Conservation (phyloP, 2,113 vertebrate species). For the Pogonocichla stellata region DNA sequence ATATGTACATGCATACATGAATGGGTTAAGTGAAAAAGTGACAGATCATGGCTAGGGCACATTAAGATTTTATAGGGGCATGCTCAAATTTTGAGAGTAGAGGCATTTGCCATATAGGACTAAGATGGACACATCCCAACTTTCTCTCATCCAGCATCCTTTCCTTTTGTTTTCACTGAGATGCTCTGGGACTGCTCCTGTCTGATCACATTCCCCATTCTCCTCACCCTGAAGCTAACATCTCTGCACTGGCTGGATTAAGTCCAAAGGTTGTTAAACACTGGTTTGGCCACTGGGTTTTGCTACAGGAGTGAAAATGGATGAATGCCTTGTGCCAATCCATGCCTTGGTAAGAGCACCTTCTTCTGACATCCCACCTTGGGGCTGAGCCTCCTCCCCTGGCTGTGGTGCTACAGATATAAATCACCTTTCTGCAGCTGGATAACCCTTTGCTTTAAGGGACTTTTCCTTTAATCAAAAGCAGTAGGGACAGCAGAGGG, state of each 20-base stretch:
- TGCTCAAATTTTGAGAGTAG: background rate
- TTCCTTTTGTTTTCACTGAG: background rate
- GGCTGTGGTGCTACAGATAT: background rate
- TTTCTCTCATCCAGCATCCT: background rate
- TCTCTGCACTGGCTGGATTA: background rate
- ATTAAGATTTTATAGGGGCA: background rate
- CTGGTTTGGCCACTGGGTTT: background rate
- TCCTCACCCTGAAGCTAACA: background rate
- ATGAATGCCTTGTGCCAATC: background rate
- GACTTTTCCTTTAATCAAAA: background rate
- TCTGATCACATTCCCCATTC: background rate
- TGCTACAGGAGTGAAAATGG: background rate
- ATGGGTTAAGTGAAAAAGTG: background rate
- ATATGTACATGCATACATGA: background rate
- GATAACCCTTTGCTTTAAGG: background rate
- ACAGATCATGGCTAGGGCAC: background rate
- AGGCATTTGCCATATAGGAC: background rate
- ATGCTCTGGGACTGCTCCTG: background rate
- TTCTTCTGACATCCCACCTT: background rate
- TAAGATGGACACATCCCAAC: background rate
- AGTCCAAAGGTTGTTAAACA: background rate
- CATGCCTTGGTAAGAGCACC: background rate
- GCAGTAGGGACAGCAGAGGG: background rate
- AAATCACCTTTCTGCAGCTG: background rate
- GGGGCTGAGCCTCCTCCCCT: background rate